Evolutionary conservation across 2,888 invertebrate genomes (phyloP).

Genomic region (Morpho deidamia): DNA sequence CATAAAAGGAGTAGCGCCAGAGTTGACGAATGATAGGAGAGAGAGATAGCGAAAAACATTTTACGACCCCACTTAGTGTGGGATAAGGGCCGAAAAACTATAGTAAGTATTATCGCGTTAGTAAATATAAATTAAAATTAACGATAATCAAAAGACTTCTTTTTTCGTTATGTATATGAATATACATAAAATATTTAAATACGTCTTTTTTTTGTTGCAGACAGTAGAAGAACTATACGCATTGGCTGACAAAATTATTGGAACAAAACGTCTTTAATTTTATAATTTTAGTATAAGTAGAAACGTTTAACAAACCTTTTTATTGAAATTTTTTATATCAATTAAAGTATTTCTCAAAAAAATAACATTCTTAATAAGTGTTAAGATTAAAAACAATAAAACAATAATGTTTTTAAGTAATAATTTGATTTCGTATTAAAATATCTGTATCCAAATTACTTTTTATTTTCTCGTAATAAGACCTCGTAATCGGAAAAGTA

Average conservation of each 20-base stretch:
- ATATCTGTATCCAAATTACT: background rate
- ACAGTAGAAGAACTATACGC: constrained; percentile 83
- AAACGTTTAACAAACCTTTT: background rate
- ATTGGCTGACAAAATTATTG: constrained; percentile 82
- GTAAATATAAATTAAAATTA: background rate
- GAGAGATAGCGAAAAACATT: too few relatives aligned
- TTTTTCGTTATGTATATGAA: too few relatives aligned
- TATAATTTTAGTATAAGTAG: background rate
- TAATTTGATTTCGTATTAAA: constrained; percentile 12
- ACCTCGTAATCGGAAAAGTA: too few relatives aligned
- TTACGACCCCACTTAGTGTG: too few relatives aligned
- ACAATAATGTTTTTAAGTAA: background rate
- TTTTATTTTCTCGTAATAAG: too few relatives aligned
- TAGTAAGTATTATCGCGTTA: too few relatives aligned
- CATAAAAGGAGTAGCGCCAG: too few relatives aligned
- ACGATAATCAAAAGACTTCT: too few relatives aligned
- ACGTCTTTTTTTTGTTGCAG: constrained; percentile 64
- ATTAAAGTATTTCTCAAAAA: background rate
- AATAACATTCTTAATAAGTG: background rate
- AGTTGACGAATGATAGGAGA: too few relatives aligned
- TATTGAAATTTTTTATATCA: constrained; percentile 3
- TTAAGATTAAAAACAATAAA: constrained; percentile 3
- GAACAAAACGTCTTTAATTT: constrained; percentile 55
- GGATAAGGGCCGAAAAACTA: too few relatives aligned
- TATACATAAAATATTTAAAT: too few relatives aligned